A percentile compares a stretch with the other conserved stretches of the same genome.
Conservation (phyloP, 1,140 invertebrate species). For the Asobara japonica region DNA sequence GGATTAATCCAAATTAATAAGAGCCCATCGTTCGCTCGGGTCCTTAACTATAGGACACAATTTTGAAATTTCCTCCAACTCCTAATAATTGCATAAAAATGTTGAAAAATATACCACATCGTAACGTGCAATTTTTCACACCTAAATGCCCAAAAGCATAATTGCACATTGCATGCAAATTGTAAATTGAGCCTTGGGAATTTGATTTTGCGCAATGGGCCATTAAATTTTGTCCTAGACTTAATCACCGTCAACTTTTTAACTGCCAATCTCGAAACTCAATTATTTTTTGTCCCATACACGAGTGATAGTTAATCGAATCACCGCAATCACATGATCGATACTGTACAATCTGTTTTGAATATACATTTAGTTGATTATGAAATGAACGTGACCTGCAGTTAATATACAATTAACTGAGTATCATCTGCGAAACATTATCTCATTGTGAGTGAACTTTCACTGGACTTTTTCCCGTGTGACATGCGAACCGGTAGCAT, state of each 20-base stretch:
- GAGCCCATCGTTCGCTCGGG: too few species aligned
- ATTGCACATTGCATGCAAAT: neutral
- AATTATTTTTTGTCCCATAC: too few species aligned
- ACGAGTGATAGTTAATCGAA: too few species aligned
- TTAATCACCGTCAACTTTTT: neutral
- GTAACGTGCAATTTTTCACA: neutral
- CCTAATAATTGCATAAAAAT: neutral
- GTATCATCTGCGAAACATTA: neutral
- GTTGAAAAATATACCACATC: neutral
- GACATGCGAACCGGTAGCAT: neutral
- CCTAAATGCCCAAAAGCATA: neutral
- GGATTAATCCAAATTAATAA: too few species aligned
- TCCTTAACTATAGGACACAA: too few species aligned
- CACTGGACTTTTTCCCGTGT: neutral
- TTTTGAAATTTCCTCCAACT: too few species aligned
- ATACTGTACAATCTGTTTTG: too few species aligned
- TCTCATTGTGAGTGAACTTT: neutral
- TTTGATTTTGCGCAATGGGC: neutral
- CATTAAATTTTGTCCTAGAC: neutral
- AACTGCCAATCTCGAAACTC: neutral
- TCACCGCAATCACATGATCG: too few species aligned
- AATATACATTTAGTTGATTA: too few species aligned
- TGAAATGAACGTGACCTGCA: neutral
- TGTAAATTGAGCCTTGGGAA: neutral
- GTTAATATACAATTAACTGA: neutral